phyloP scores from a whole-genome alignment of 1,140 invertebrate genomes.

The Heliconius congener region DNA sequence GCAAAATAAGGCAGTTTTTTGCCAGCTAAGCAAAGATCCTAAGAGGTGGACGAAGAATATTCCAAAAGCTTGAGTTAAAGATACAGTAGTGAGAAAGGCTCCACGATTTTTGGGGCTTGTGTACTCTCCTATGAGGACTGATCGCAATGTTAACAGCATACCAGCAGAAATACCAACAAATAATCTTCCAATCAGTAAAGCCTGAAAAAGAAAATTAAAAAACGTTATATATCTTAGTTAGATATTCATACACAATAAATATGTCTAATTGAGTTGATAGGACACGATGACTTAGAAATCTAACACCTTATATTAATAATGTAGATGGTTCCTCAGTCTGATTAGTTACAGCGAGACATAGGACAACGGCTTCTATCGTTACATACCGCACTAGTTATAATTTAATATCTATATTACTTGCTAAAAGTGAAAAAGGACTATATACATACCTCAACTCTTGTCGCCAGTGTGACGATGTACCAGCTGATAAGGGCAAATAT shows the following conservation, averaged over 20 bases:
- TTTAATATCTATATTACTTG: no score
- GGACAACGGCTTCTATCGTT: no score
- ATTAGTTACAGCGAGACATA: no score
- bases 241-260: no score
- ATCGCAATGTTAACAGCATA: conserved; percentile 56
- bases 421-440: neutral
- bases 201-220: conserved; percentile 37
- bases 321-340: no score
- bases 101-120: conserved; percentile 80
- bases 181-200: conserved; percentile 52
- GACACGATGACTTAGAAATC: no score
- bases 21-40: conserved; percentile 82
- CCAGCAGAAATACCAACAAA: conserved; percentile 58
- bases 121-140: conserved; percentile 64
- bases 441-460: conserved; percentile 48
- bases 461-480: conserved; percentile 52
- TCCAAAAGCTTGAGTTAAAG: conserved; percentile 78
- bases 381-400: no score
- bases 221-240: no score
- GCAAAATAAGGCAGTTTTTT: conserved; percentile 76
- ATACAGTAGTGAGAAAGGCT: conserved; percentile 77
- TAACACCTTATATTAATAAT: no score
- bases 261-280: no score
- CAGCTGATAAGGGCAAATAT: conserved; percentile 49
- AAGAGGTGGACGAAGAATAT: conserved; percentile 81